Conservation (phyloP, 64 coral and sea anemone genomes). For the Stylophora pistillata region DNA sequence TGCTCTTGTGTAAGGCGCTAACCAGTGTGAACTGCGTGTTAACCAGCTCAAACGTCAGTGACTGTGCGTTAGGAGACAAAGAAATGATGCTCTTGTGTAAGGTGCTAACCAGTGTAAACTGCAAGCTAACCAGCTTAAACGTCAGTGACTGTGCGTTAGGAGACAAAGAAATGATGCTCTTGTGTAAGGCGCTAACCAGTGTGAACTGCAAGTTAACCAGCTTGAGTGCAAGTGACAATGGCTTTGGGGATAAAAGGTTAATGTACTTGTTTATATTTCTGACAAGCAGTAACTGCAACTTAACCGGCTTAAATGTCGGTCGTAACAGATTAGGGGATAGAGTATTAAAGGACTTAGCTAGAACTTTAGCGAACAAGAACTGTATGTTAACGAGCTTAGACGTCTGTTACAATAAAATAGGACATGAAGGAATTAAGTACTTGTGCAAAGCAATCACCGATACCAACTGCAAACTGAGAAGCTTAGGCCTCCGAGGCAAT, state of each 20-base stretch:
- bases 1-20: background rate
- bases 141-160: too few species aligned
- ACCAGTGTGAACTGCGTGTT: background rate
- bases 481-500: too few species aligned
- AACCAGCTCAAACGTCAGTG: conserved; percentile 21
- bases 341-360: too few species aligned
- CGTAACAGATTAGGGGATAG: background rate
- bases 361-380: too few species aligned
- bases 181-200: too few species aligned
- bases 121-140: too few species aligned
- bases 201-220: too few species aligned
- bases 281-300: background rate
- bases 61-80: too few species aligned
- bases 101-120: too few species aligned
- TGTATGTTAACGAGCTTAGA: background rate
- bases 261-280: background rate
- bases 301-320: background rate
- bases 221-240: background rate
- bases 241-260: background rate
- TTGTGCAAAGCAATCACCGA: background rate
- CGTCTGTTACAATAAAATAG: background rate
- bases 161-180: too few species aligned
- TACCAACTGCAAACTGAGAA: background rate
- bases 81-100: too few species aligned
- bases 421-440: background rate